phyloP scores from a whole-genome alignment of 2,797 vertebrate genomes.

The Catamblyrhynchus diadema region DNA sequence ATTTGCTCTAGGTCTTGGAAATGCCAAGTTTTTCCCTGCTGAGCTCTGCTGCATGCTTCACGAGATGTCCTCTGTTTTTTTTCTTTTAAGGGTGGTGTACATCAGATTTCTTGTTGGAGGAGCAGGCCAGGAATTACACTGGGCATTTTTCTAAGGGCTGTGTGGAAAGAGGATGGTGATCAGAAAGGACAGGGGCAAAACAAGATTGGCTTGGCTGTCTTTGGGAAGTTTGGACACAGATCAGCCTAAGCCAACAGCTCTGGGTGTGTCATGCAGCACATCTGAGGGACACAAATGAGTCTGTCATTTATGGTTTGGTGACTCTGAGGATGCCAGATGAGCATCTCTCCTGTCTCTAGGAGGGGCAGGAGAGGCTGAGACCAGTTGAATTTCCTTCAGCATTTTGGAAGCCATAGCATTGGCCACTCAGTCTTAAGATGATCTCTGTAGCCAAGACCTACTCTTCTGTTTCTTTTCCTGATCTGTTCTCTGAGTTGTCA shows the following conservation, averaged over 20 bases:
- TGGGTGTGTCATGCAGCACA: not conserved
- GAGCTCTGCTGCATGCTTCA: not conserved
- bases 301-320: not conserved
- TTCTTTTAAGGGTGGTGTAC: not conserved
- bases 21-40: not conserved
- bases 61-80: not conserved
- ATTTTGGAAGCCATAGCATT: not conserved
- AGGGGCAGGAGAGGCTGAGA: not conserved
- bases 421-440: not conserved
- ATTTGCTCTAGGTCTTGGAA: not conserved
- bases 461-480: not conserved
- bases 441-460: not conserved
- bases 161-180: not conserved
- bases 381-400: not conserved
- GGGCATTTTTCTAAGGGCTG: not conserved
- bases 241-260: not conserved
- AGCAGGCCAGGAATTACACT: not conserved
- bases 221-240: not conserved
- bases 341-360: not conserved
- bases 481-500: not conserved
- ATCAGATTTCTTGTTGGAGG: not conserved
- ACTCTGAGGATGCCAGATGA: not conserved
- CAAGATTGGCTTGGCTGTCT: not conserved
- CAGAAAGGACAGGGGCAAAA: not conserved
- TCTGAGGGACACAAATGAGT: not conserved